Percentiles rank a stretch among this genome's conserved stretches.
Evolutionary conservation across 2,113 vertebrate genomes (phyloP).

Genomic region (Scomber colias): DNA sequence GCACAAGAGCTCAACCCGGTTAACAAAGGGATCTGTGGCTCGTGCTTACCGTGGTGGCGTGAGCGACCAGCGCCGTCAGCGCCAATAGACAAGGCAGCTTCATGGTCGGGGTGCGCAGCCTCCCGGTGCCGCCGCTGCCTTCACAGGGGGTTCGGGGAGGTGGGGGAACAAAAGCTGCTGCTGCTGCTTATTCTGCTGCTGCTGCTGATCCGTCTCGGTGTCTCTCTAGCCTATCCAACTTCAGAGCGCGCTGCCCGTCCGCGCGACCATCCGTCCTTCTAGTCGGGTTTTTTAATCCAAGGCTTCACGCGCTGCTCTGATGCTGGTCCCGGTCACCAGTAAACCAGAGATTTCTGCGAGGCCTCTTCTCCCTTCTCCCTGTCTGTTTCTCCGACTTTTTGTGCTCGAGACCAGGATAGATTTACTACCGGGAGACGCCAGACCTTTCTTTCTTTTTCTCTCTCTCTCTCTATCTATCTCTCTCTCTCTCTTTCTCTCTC

Average conservation of each 20-base stretch:
- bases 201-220: conserved; percentile 30
- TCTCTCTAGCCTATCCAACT: conserved; percentile 73
- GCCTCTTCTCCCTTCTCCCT: conserved; percentile 49
- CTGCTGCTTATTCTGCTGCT: conserved; percentile 5
- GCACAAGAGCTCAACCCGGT: conserved; percentile 38
- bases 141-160: conserved; percentile 49
- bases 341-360: conserved; percentile 40
- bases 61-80: conserved; percentile 80
- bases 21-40: conserved; percentile 75
- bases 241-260: conserved; percentile 70
- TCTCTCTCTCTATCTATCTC: conserved; percentile 57
- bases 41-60: conserved; percentile 79
- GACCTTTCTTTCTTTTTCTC: conserved; percentile 58
- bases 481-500: conserved; percentile 61
- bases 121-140: conserved; percentile 77
- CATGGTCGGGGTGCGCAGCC: conserved; percentile 78
- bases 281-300: conserved; percentile 66
- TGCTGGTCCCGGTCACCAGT: conserved; percentile 49
- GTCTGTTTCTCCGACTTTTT: conserved; percentile 54
- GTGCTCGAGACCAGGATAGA: conserved; percentile 68
- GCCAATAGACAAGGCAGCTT: conserved; percentile 83
- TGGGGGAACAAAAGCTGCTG: conserved; percentile 40
- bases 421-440: conserved; percentile 75
- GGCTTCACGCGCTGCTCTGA: conserved; percentile 46
- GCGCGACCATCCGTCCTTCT: conserved; percentile 75